These are phyloP conservation scores for Myotis vivesi DNA, from an alignment of 2,797 vertebrate genomes.

Conservation along the genomic window DNA sequence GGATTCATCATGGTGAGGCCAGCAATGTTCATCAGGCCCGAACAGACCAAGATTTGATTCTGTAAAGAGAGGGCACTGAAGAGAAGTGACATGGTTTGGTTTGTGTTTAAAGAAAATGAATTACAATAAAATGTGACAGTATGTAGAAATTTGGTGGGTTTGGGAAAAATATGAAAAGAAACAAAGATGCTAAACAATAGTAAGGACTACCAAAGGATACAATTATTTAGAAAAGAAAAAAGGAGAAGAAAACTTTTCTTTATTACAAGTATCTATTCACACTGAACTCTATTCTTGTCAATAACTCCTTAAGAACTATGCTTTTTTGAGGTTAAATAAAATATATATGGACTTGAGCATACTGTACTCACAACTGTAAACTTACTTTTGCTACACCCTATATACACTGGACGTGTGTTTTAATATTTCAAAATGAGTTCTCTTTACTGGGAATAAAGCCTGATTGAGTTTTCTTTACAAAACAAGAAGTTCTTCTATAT, in stretches of 20 bases:
- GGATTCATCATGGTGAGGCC: neutral
- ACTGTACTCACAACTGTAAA: neutral
- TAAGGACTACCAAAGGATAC: neutral
- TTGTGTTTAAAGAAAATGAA: neutral
- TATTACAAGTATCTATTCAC: neutral
- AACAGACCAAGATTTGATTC: neutral
- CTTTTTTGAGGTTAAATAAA: constrained; percentile 1
- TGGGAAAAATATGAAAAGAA: neutral
- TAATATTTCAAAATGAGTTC: neutral
- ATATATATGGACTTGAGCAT: neutral
- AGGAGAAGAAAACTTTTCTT: neutral
- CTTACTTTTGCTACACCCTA: neutral
- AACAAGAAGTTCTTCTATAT: neutral
- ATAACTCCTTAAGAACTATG: neutral
- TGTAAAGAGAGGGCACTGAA: neutral
- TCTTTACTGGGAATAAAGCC: neutral
- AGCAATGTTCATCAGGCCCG: neutral
- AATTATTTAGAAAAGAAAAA: neutral
- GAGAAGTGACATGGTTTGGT: neutral
- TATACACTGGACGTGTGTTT: neutral
- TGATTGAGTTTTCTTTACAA: neutral
- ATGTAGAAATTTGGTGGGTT: neutral
- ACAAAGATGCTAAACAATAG: neutral
- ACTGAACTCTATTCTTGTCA: neutral
- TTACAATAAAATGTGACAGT: neutral